phyloP scores from a whole-genome alignment of 2,888 invertebrate species.

The Orthosia incerta region DNA sequence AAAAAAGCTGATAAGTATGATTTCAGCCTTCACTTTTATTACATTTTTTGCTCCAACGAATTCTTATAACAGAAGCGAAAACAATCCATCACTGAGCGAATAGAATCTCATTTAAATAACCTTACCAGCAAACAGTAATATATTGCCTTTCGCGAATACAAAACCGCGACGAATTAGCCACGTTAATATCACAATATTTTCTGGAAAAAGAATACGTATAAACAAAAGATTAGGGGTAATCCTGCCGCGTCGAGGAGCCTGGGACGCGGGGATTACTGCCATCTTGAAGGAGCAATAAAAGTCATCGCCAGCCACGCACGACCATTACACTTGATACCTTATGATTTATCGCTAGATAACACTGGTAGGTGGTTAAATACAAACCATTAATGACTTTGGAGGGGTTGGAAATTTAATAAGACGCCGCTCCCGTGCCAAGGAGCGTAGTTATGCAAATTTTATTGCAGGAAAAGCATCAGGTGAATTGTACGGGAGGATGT shows the following conservation, averaged over 20 bases:
- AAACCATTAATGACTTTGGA: constrained; percentile 90
- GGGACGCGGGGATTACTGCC: constrained; percentile 80
- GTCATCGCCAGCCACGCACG: constrained; percentile 74
- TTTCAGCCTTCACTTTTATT: constrained; percentile 32
- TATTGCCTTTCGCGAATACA: constrained; percentile 47
- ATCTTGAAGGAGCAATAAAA: constrained; percentile 86
- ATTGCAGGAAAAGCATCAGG: constrained; percentile 86
- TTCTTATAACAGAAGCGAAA: constrained; percentile 47
- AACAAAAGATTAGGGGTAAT: constrained; percentile 84
- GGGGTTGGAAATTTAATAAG: constrained; percentile 91
- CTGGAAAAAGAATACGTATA: constrained; percentile 77
- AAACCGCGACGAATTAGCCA: constrained; percentile 62
- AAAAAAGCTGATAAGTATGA: constrained; percentile 21
- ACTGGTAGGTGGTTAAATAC: constrained; percentile 88
- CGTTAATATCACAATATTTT: constrained; percentile 70
- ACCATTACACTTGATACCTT: constrained; percentile 77
- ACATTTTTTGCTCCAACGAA: constrained; percentile 45
- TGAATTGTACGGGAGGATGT: constrained; percentile 74
- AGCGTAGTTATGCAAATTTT: constrained; percentile 91
- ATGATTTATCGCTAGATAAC: constrained; percentile 88
- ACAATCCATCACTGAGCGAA: constrained; percentile 56
- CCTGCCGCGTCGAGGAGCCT: constrained; percentile 70
- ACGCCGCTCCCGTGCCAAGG: constrained; percentile 84
- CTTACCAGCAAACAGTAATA: constrained; percentile 46
- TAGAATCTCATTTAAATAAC: constrained; percentile 58